These are phyloP conservation scores for Aphelocoma californica DNA, from an alignment of 2,797 vertebrate genomes.

Conservation along the genomic window DNA sequence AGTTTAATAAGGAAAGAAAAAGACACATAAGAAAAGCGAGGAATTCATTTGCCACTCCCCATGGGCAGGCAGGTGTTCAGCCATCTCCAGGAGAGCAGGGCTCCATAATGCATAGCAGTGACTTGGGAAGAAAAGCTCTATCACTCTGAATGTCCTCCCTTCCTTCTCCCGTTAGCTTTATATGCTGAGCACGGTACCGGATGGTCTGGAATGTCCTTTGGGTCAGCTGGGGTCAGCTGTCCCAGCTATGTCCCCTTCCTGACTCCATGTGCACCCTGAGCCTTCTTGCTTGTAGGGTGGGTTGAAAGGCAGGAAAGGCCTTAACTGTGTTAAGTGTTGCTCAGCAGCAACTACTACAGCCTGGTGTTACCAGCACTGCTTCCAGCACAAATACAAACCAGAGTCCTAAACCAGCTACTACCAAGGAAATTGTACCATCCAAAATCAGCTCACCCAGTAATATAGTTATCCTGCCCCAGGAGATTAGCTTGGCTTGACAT, in stretches of 20 bases:
- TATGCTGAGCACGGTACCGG: fast-evolving
- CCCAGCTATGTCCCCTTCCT: not conserved
- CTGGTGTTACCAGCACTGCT: not conserved
- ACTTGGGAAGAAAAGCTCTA: not conserved
- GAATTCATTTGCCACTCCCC: not conserved
- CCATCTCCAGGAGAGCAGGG: not conserved
- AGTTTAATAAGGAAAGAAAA: not conserved
- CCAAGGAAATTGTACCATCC: not conserved
- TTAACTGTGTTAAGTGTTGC: not conserved
- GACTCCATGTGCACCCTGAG: not conserved
- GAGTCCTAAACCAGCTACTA: not conserved
- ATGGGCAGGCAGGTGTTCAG: not conserved
- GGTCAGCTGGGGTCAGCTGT: not conserved
- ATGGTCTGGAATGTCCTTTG: not conserved
- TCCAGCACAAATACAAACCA: not conserved
- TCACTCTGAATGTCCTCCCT: not conserved
- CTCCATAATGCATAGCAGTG: fast-evolving
- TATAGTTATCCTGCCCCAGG: not conserved
- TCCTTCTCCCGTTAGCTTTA: not conserved
- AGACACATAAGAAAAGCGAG: not conserved
- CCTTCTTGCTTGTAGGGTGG: not conserved
- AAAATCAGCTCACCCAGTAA: not conserved
- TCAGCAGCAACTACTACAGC: not conserved
- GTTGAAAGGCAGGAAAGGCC: not conserved
- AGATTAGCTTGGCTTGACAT: not conserved